A percentile compares a stretch with the other conserved stretches of the same genome.
Conservation (phyloP, 2,113 vertebrate species). For the Antennarius striatus region DNA sequence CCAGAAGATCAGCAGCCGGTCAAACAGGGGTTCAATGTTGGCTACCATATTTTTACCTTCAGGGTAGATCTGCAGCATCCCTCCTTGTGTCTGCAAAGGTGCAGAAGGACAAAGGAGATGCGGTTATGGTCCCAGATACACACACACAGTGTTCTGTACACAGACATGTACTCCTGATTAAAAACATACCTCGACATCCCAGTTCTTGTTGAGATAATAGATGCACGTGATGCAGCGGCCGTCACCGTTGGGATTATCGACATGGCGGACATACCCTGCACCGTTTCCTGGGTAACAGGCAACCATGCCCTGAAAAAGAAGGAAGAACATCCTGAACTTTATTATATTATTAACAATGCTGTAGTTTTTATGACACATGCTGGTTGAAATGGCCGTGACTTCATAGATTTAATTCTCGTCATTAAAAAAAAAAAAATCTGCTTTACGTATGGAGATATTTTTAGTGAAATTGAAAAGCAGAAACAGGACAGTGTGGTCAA, state of each 20-base stretch:
- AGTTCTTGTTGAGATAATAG: conserved; percentile 94
- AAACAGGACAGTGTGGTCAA: not conserved
- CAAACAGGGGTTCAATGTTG: conserved; percentile 89
- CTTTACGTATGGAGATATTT: not conserved
- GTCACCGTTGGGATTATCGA: conserved; percentile 91
- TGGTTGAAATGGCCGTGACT: too few species aligned
- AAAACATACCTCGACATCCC: conserved; percentile 85
- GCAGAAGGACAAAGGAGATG: not conserved
- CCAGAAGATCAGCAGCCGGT: conserved; percentile 92
- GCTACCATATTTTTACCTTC: conserved; percentile 87
- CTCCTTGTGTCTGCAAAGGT: conserved; percentile 83
- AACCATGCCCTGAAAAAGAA: conserved; percentile 87
- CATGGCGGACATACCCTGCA: conserved; percentile 89
- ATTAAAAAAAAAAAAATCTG: not conserved
- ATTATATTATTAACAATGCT: too few species aligned
- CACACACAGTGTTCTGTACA: too few species aligned
- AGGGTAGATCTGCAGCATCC: conserved; percentile 88
- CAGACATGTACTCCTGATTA: too few species aligned
- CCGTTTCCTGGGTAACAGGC: conserved; percentile 92
- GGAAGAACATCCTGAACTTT: not conserved
- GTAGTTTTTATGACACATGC: too few species aligned
- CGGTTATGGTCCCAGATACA: too few species aligned
- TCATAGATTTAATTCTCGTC: too few species aligned
- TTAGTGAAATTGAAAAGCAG: not conserved
- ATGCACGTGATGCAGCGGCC: conserved; percentile 94